Evolutionary conservation across 2,113 vertebrate species (phyloP), one percentile per base, ranked within the genome.

Genomic region (Pogona vitticeps): DNA sequence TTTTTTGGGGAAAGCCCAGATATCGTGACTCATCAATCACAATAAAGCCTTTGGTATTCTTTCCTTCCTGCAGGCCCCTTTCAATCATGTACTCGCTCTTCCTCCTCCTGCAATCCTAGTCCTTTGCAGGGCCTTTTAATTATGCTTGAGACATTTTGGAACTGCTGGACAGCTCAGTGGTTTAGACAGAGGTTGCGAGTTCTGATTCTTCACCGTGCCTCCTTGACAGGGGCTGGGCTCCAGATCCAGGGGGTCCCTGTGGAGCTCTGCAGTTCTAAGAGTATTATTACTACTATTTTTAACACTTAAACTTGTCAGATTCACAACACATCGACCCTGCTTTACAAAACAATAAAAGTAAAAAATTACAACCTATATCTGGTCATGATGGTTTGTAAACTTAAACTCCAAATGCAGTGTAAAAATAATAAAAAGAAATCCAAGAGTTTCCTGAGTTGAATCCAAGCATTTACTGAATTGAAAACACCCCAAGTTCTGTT

Each of bases 21-120:
- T 36, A 67, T 26, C n/a, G 23, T 40, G 59, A 68, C 59, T 52
- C 56, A 87, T 65, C 79, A 87, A 21, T 36, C 65, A 21, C 78
- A 82, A 56, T 86, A 65, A 65, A 75, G 21, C 42, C 70, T 75
- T 61, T 75, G 58, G 31, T 86, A 75, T 75, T 80, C 58, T 86
- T 81, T 23, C 40, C 56, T 82, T 67, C 42, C n/a, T 81, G 79
- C 12, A 36, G n/a, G 31, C 40, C 59, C 63, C n/a, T 75, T 78
- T 87, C 72, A 56, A 65, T 81, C 70, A 52, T 40, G 12, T 56
- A 38, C 23, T 68, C 26, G 10, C n/a, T 38, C 38, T 52, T 52
- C 10, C 5, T 52, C 46, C 46, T 10, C 46, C 46, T 23, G 36
- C 33, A 61, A 73, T 21, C 36, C 63, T 20, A 46, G 40, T 75